Conservation (phyloP, 2,888 invertebrate genomes). For the Rotaria magnacalcarata region DNA sequence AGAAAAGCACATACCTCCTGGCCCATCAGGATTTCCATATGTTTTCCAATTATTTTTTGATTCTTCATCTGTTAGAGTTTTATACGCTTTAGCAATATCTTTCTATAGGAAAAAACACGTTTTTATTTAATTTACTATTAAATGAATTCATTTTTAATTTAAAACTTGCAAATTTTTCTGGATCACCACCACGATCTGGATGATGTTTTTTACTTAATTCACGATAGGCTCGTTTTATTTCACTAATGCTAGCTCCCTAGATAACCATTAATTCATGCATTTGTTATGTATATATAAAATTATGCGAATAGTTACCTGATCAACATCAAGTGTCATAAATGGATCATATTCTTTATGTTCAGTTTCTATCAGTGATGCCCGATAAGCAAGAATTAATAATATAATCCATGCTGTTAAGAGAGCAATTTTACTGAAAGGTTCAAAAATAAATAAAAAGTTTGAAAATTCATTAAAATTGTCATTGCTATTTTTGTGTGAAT, state of each 20-base stretch:
- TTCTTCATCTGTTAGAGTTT: conserved; percentile 84
- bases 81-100: conserved; percentile 83
- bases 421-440: background rate
- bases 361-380: conserved; percentile 73
- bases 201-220: conserved; percentile 85
- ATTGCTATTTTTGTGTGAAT: too few species aligned
- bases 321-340: conserved; percentile 85
- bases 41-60: conserved; percentile 95
- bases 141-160: conserved; percentile 63
- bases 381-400: background rate
- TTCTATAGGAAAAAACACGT: conserved; percentile 72
- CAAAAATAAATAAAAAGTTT: background rate
- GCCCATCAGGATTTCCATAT: conserved; percentile 98
- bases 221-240: conserved; percentile 90
- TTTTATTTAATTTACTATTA: conserved; percentile 77
- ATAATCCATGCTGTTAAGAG: background rate
- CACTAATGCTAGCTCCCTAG: conserved; percentile 75
- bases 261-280: background rate
- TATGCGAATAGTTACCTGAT: conserved; percentile 64
- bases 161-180: conserved; percentile 36
- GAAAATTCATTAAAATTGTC: too few species aligned
- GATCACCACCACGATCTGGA: conserved; percentile 68
- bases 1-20: conserved; percentile 65
- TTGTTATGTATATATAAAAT: too few species aligned
- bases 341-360: conserved; percentile 93